Evolutionary conservation across 1,140 invertebrate genomes (phyloP).

Genomic region (Ephestia elutella): DNA sequence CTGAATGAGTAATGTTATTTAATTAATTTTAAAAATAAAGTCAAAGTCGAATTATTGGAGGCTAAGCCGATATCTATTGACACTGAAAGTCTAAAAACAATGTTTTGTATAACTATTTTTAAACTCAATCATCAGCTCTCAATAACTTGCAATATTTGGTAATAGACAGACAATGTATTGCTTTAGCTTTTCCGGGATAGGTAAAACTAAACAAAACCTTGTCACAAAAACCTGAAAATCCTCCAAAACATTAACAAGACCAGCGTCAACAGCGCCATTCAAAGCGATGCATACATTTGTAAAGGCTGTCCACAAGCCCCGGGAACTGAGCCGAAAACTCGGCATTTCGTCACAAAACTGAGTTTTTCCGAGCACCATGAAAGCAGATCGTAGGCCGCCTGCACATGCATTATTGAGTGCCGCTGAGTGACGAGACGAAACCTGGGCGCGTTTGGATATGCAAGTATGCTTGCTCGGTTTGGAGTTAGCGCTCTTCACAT

Average conservation of each 20-base stretch:
- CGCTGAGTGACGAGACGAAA: slow-evolving; percentile 62
- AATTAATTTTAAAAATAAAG: too few species aligned
- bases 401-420: slow-evolving; percentile 67
- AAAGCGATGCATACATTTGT: neutral
- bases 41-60: too few species aligned
- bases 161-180: too few species aligned
- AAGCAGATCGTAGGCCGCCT: slow-evolving; percentile 50
- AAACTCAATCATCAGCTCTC: too few species aligned
- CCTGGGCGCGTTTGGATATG: slow-evolving; percentile 19
- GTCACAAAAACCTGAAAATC: neutral
- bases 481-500: too few species aligned
- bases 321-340: neutral
- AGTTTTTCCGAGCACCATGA: slow-evolving; percentile 42
- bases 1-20: neutral
- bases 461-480: slow-evolving; percentile 19
- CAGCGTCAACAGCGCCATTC: neutral
- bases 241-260: neutral
- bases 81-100: too few species aligned
- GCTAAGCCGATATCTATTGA: too few species aligned
- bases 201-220: neutral
- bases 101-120: too few species aligned
- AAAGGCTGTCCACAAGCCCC: neutral
- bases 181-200: too few species aligned
- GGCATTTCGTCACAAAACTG: slow-evolving; percentile 16
- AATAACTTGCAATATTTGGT: too few species aligned